These are phyloP conservation scores for Coreoperca whiteheadi DNA, from an alignment of 2,113 vertebrate species.

Conservation along the genomic window DNA sequence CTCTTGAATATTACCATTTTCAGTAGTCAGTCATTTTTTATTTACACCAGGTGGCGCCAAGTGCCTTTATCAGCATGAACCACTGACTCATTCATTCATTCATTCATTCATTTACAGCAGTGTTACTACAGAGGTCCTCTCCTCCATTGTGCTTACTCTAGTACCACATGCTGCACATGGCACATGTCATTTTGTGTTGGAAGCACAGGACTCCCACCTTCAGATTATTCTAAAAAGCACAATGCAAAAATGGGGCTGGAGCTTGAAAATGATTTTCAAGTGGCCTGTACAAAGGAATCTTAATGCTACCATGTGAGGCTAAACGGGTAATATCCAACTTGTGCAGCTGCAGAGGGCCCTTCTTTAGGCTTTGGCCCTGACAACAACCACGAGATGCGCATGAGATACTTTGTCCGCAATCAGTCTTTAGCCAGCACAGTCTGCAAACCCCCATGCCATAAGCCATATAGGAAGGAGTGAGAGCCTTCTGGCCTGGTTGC, in stretches of 20 bases:
- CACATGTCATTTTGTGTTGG: not conserved
- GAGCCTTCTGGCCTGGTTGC: conserved; percentile 76
- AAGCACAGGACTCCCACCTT: not conserved
- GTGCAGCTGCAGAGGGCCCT: not conserved
- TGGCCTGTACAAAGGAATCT: not conserved
- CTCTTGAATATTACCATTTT: not conserved
- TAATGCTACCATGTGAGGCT: not conserved
- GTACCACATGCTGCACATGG: conserved; percentile 35
- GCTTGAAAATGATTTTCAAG: not conserved
- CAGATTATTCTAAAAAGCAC: not conserved
- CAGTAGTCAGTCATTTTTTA: not conserved
- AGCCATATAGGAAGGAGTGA: conserved; percentile 51
- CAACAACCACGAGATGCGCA: conserved; percentile 20
- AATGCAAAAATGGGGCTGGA: not conserved
- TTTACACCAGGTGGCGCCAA: conserved; percentile 68
- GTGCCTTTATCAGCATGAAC: not conserved
- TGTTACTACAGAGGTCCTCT: conserved; percentile 49
- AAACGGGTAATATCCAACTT: not conserved
- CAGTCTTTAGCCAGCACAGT: conserved; percentile 29
- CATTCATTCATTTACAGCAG: conserved; percentile 51
- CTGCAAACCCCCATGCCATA: conserved; percentile 56
- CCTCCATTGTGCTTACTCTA: conserved; percentile 49
- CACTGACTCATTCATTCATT: conserved; percentile 32
- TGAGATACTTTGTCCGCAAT: conserved; percentile 63
- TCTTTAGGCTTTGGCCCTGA: not conserved